These are phyloP conservation scores for Alexandromys fortis DNA, from an alignment of 2,113 vertebrate species.

Conservation along the genomic window DNA sequence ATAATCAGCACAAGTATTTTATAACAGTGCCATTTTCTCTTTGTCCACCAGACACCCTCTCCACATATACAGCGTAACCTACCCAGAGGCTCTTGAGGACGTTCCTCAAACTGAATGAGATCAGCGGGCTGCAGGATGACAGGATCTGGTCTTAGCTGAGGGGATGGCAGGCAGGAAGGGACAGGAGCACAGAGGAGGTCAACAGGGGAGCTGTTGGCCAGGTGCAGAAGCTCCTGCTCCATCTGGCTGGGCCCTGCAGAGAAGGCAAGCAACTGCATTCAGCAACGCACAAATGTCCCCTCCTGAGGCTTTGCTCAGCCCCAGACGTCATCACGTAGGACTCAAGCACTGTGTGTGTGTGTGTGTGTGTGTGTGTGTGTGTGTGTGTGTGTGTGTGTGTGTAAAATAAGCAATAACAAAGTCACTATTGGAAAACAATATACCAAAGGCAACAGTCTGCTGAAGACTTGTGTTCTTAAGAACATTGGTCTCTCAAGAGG, in stretches of 20 bases:
- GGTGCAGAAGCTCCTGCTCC: slow-evolving; percentile 91
- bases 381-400: not conserved
- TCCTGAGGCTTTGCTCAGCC: not conserved
- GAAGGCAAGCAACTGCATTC: not conserved
- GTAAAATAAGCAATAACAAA: not conserved
- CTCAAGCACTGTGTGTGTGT: not conserved
- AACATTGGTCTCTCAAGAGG: not conserved
- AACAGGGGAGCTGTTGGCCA: slow-evolving; percentile 88
- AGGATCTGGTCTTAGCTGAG: slow-evolving; percentile 94
- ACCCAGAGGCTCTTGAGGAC: slow-evolving; percentile 81
- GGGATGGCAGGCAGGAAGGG: slow-evolving; percentile 96
- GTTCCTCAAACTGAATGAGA: slow-evolving; percentile 96
- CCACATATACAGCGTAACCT: not conserved
- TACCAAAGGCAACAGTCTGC: not conserved
- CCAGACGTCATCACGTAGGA: not conserved
- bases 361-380: too few species aligned
- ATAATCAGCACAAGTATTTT: not conserved
- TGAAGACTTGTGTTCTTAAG: not conserved
- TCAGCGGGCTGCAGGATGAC: slow-evolving; percentile 89
- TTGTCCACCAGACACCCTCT: not conserved
- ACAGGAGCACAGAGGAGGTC: slow-evolving; percentile 97
- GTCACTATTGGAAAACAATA: not conserved
- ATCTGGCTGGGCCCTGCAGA: slow-evolving; percentile 83
- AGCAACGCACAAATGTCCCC: not conserved
- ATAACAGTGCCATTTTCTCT: not conserved